These are phyloP conservation scores for Trachelipus rathkii DNA, from an alignment of 1,140 invertebrate species.

Conservation along the genomic window DNA sequence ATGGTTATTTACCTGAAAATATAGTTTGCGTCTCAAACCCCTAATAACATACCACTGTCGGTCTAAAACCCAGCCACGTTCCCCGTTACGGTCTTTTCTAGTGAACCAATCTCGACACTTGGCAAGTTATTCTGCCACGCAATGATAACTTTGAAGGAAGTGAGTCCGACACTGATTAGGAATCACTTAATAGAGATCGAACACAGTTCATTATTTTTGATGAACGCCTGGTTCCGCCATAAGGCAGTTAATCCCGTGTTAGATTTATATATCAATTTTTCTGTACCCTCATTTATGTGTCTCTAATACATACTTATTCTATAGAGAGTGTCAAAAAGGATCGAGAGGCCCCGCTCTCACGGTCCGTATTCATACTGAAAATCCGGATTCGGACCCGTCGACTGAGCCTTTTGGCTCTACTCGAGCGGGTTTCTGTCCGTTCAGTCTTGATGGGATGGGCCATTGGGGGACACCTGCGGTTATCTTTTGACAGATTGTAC, in stretches of 20 bases:
- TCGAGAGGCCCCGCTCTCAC: slow-evolving; percentile 56
- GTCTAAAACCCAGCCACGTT: slow-evolving; percentile 73
- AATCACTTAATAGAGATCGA: too few species aligned
- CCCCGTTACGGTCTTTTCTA: slow-evolving; percentile 68
- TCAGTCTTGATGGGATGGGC: slow-evolving; percentile 74
- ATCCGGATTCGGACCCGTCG: slow-evolving; percentile 70
- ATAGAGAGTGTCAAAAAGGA: slow-evolving; percentile 52
- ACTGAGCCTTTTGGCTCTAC: slow-evolving; percentile 80
- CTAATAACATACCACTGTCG: too few species aligned
- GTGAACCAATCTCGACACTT: slow-evolving; percentile 79
- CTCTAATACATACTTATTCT: too few species aligned
- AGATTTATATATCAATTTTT: too few species aligned
- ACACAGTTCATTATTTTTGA: too few species aligned
- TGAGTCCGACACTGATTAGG: slow-evolving; percentile 75
- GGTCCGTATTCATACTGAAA: slow-evolving; percentile 57
- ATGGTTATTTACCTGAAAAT: too few species aligned
- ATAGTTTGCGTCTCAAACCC: too few species aligned
- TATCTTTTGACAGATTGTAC: slow-evolving; percentile 77
- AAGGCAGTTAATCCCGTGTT: slow-evolving; percentile 79
- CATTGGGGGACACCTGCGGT: slow-evolving; percentile 82
- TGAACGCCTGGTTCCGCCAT: slow-evolving; percentile 78
- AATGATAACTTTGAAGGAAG: slow-evolving; percentile 80
- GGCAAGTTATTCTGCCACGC: slow-evolving; percentile 50
- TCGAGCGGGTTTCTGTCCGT: slow-evolving; percentile 79
- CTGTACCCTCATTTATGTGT: too few species aligned